Evolutionary conservation across 64 coral and sea anemone species (phyloP).

Genomic region (Stylophora pistillata): DNA sequence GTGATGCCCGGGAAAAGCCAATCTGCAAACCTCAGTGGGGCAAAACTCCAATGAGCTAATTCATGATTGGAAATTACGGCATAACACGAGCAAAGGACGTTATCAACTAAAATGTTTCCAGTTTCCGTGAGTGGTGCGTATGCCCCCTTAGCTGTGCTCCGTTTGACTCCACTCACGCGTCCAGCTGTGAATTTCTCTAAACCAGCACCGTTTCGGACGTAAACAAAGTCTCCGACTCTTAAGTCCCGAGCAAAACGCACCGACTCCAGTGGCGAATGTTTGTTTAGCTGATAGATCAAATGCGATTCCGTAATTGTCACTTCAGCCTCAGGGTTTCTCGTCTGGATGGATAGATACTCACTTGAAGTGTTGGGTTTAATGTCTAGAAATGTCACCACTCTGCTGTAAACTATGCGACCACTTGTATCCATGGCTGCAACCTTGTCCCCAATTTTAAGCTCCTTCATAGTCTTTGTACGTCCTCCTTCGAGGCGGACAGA

Average conservation of each 20-base stretch:
- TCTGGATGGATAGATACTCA: slow-evolving; percentile 58
- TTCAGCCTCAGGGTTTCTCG: slow-evolving; percentile 51
- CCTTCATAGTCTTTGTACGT: slow-evolving; percentile 49
- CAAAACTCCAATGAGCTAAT: slow-evolving; percentile 77
- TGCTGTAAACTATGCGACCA: slow-evolving; percentile 66
- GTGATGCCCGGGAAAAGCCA: slow-evolving; percentile 52
- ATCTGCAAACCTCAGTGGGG: slow-evolving; percentile 54
- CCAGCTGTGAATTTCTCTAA: slow-evolving; percentile 59
- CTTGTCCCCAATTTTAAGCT: slow-evolving; percentile 67
- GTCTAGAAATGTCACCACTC: slow-evolving; percentile 76
- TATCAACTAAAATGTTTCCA: slow-evolving; percentile 75
- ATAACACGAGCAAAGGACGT: slow-evolving; percentile 73
- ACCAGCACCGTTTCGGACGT: slow-evolving; percentile 36
- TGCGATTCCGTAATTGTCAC: slow-evolving; percentile 78
- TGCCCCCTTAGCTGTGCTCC: slow-evolving; percentile 30
- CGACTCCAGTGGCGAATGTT: slow-evolving; percentile 61
- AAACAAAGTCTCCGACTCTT: slow-evolving; percentile 71
- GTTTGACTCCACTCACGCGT: slow-evolving; percentile 30
- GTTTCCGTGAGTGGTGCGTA: slow-evolving; percentile 85
- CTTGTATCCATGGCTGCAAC: slow-evolving; percentile 68
- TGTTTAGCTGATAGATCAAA: slow-evolving; percentile 92
- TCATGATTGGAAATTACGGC: slow-evolving; percentile 54
- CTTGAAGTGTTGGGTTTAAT: slow-evolving; percentile 38
- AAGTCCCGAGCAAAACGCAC: slow-evolving; percentile 55
- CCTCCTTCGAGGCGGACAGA: slow-evolving; percentile 63